A percentile compares a stretch with the other conserved stretches of the same genome.
These are phyloP conservation scores for Cyrtodaria siliqua DNA, from an alignment of 2,888 invertebrate species.

Conservation along the genomic window DNA sequence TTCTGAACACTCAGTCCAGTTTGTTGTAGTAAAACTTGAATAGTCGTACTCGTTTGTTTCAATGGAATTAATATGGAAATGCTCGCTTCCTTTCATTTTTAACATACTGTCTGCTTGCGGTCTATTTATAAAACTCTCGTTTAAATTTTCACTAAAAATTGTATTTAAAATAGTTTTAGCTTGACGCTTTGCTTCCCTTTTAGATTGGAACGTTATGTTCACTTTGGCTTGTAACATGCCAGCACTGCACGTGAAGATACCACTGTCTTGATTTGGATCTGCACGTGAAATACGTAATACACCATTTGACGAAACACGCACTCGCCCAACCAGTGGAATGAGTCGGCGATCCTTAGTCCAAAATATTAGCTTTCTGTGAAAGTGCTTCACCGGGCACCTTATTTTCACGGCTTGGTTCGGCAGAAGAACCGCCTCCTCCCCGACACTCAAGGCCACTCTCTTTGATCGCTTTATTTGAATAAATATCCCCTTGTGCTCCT, in stretches of 20 bases:
- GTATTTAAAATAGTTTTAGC: constrained; percentile 66
- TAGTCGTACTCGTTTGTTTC: constrained; percentile 52
- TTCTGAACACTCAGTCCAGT: constrained; percentile 95
- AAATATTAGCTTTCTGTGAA: constrained; percentile 74
- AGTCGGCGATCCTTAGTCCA: constrained; percentile 78
- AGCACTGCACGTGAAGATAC: constrained; percentile 77
- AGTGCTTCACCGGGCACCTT: constrained; percentile 79
- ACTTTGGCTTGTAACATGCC: constrained; percentile 71
- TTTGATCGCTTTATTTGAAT: constrained; percentile 75
- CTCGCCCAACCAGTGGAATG: constrained; percentile 73
- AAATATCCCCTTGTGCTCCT: constrained; percentile 75
- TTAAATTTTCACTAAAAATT: constrained; percentile 54
- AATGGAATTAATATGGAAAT: constrained; percentile 41
- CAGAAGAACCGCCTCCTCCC: constrained; percentile 73
- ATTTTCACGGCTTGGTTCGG: constrained; percentile 78
- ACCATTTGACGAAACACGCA: constrained; percentile 72
- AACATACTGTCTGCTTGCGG: constrained; percentile 66
- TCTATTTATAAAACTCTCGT: constrained; percentile 60
- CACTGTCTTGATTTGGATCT: constrained; percentile 72
- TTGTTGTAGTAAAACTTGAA: constrained; percentile 85
- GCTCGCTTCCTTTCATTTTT: constrained; percentile 52
- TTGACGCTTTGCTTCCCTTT: constrained; percentile 65
- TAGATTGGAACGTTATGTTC: constrained; percentile 73
- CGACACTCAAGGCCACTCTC: constrained; percentile 70
- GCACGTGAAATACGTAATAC: constrained; percentile 74